A percentile compares a stretch with the other conserved stretches of the same genome.
These are phyloP conservation scores for Eurypyga helias DNA, from an alignment of 2,113 vertebrate species.

Conservation along the genomic window DNA sequence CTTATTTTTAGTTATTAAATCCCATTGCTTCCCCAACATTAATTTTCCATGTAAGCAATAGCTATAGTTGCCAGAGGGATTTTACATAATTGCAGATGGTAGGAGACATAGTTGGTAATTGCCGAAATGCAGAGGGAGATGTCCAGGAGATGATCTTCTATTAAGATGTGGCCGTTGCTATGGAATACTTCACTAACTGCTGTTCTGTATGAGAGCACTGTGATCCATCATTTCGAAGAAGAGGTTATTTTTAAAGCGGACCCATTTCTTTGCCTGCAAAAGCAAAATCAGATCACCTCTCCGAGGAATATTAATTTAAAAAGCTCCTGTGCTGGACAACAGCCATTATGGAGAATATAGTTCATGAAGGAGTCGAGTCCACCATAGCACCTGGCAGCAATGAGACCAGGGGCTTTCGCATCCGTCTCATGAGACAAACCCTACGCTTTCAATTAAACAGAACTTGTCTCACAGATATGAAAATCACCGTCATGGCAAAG, in stretches of 20 bases:
- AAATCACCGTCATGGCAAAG: not conserved
- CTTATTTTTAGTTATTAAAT: conserved; percentile 57
- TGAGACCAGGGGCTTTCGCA: not conserved
- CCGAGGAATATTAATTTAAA: conserved; percentile 26
- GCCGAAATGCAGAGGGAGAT: conserved; percentile 61
- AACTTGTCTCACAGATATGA: not conserved
- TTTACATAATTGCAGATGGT: conserved; percentile 52
- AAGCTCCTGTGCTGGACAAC: conserved; percentile 27
- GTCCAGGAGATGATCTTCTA: conserved; percentile 54
- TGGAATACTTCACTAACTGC: conserved; percentile 39
- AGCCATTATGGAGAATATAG: not conserved
- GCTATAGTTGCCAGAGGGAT: conserved; percentile 39
- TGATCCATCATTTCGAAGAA: conserved; percentile 30
- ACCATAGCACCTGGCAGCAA: not conserved
- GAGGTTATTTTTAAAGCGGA: conserved; percentile 53
- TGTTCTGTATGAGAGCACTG: conserved; percentile 5
- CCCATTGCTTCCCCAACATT: conserved; percentile 38
- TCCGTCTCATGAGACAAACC: not conserved
- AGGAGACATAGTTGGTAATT: conserved; percentile 34
- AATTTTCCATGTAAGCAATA: conserved; percentile 64
- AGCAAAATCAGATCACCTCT: conserved; percentile 61
- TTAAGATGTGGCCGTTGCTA: conserved; percentile 55
- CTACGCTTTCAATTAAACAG: not conserved
- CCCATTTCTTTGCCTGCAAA: conserved; percentile 35
- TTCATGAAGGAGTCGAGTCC: not conserved